Conservation (phyloP, 2,888 invertebrate species). For the Drosophila niveifrons region DNA sequence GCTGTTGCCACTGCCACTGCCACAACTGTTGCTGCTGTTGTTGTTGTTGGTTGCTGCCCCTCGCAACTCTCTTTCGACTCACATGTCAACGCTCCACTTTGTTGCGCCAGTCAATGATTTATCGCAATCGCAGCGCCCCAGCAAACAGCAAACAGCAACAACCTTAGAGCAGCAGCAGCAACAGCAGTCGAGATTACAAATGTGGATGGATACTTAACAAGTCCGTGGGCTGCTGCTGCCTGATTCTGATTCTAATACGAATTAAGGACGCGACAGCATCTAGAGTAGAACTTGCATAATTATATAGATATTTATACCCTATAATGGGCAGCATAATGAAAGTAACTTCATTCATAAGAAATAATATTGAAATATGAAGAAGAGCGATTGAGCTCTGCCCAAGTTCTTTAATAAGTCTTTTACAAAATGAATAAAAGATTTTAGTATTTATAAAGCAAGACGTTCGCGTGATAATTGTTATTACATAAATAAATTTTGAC, state of each 20-base stretch:
- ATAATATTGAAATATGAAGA: no score
- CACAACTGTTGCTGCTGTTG: conserved; percentile 14
- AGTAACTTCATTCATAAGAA: not conserved
- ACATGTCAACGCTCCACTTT: conserved; percentile 70
- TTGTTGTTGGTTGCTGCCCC: conserved; percentile 11
- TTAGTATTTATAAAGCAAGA: no score
- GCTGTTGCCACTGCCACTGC: not conserved
- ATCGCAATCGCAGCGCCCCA: conserved; percentile 49
- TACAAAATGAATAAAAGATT: no score
- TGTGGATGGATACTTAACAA: conserved; percentile 38
- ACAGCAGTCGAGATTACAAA: conserved; percentile 50
- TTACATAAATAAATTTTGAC: no score
- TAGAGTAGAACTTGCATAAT: not conserved
- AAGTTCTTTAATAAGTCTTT: no score
- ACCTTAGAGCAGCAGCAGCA: conserved; percentile 18
- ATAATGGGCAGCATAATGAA: not conserved
- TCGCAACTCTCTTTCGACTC: conserved; percentile 50
- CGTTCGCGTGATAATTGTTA: no score
- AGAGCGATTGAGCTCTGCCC: no score
- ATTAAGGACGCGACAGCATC: conserved; percentile 25
- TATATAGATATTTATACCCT: conserved; percentile 1
- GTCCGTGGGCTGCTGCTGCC: conserved; percentile 19
- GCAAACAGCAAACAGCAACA: not conserved
- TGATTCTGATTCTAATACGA: conserved; percentile 30
- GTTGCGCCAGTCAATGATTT: conserved; percentile 63